Conservation (phyloP, 2,113 vertebrate species). For the Phrynosoma platyrhinos region DNA sequence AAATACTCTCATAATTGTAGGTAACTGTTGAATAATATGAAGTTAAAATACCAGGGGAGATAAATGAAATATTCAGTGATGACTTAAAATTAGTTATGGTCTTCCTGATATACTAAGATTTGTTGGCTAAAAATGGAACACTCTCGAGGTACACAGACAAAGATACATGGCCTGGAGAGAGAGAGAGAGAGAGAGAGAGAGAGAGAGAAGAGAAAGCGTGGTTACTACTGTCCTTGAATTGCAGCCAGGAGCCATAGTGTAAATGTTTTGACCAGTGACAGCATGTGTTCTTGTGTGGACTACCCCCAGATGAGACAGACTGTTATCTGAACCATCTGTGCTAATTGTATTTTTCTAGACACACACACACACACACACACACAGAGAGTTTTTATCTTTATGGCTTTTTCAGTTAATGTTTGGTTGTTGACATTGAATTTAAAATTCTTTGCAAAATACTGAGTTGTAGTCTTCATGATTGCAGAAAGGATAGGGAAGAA, state of each 20-base stretch:
- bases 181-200: too few species aligned
- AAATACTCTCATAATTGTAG: not conserved
- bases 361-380: too few species aligned
- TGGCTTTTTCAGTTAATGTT: not conserved
- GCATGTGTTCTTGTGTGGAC: not conserved
- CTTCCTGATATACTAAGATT: not conserved
- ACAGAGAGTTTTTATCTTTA: not conserved
- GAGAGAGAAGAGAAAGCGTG: too few species aligned
- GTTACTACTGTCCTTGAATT: not conserved
- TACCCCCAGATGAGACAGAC: too few species aligned
- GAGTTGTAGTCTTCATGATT: not conserved
- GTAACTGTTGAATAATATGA: not conserved
- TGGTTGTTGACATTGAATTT: not conserved
- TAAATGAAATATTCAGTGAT: not conserved
- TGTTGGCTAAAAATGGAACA: constrained; percentile 1
- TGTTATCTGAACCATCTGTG: not conserved
- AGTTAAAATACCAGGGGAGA: not conserved
- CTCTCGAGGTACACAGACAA: not conserved
- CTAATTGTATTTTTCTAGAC: too few species aligned
- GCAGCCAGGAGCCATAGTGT: too few species aligned
- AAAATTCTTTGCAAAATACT: not conserved
- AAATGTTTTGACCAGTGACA: not conserved
- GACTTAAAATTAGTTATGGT: not conserved
- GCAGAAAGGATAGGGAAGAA: not conserved
- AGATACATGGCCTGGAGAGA: not conserved